Conservation (phyloP, 1,140 invertebrate genomes). For the Drosophila eugracilis region DNA sequence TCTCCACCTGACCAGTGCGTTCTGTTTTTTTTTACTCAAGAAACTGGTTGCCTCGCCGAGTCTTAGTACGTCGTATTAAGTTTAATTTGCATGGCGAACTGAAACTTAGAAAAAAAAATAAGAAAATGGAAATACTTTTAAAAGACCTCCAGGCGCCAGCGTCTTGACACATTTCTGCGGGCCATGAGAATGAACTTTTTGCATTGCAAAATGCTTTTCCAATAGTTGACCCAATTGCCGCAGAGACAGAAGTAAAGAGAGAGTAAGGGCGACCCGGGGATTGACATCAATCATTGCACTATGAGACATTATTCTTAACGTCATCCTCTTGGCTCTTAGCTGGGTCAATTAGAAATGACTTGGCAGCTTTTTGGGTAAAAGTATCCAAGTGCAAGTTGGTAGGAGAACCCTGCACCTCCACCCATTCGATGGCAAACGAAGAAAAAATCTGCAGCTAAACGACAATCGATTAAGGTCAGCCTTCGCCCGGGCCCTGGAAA, state of each 20-base stretch:
- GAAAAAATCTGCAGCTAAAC: slow-evolving; percentile 63
- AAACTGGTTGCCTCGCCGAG: slow-evolving; percentile 60
- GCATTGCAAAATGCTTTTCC: slow-evolving; percentile 34
- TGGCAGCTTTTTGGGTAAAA: slow-evolving; percentile 70
- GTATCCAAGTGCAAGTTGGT: slow-evolving; percentile 50
- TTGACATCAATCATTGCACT: slow-evolving; percentile 73
- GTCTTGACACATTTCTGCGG: slow-evolving; percentile 71
- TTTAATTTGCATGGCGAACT: slow-evolving; percentile 67
- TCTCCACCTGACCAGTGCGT: slow-evolving; percentile 38
- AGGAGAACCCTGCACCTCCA: slow-evolving; percentile 10
- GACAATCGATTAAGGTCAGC: slow-evolving; percentile 80
- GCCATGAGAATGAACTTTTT: slow-evolving; percentile 49
- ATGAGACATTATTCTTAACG: slow-evolving; percentile 61
- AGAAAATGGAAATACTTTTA: slow-evolving; percentile 34
- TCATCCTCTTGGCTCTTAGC: slow-evolving; percentile 37
- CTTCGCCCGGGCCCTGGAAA: slow-evolving; percentile 55
- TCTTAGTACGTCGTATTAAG: slow-evolving; percentile 59
- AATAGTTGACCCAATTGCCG: slow-evolving; percentile 70
- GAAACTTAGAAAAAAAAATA: slow-evolving; percentile 6
- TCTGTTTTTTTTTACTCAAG: slow-evolving; percentile 38
- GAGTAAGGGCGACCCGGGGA: slow-evolving; percentile 34
- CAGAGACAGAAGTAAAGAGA: slow-evolving; percentile 5
- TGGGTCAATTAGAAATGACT: slow-evolving; percentile 75
- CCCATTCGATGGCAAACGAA: slow-evolving; percentile 51
- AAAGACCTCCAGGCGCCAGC: slow-evolving; percentile 45